A percentile compares a stretch with the other conserved stretches of the same genome.
These are phyloP conservation scores for Porites evermanni DNA, from an alignment of 92 coral and sea anemone species.

Conservation along the genomic window DNA sequence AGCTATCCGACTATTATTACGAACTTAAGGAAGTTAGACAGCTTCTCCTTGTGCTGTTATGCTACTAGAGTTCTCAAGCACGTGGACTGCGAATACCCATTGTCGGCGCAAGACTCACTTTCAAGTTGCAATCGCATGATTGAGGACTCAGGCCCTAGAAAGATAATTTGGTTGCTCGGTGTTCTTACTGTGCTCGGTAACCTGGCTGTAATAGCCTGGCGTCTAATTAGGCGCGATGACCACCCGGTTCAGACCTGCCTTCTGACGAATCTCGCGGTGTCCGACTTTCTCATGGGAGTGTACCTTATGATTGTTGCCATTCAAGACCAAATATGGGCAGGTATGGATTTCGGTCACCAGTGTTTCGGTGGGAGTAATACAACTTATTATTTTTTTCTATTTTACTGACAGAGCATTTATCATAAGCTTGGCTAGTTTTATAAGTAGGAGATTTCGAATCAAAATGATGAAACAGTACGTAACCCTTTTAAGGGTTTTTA, in stretches of 20 bases:
- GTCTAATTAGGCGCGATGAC: conserved; percentile 57
- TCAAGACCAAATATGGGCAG: conserved; percentile 52
- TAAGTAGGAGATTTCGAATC: neutral
- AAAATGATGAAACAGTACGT: neutral
- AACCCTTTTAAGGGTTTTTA: neutral
- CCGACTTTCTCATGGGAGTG: conserved; percentile 69
- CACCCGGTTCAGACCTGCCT: conserved; percentile 77
- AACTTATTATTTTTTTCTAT: too few relatives aligned
- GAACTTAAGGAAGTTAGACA: conserved; percentile 63
- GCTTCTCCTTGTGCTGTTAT: conserved; percentile 74
- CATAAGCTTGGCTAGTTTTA: neutral
- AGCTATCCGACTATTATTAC: neutral
- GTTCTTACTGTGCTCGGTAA: conserved; percentile 62
- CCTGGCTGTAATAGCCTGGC: conserved; percentile 59
- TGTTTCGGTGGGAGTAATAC: too few relatives aligned
- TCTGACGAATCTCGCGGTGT: conserved; percentile 72
- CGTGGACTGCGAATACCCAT: conserved; percentile 44
- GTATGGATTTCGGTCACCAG: neutral
- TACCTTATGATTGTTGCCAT: conserved; percentile 69
- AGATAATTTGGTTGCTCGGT: conserved; percentile 73
- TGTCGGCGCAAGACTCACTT: conserved; percentile 40
- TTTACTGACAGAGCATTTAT: neutral
- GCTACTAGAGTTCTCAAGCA: conserved; percentile 34
- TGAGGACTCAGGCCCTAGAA: conserved; percentile 51
- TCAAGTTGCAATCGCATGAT: conserved; percentile 77